These are phyloP conservation scores for Syngnathus acus DNA, from an alignment of 2,797 vertebrate species.

Conservation along the genomic window DNA sequence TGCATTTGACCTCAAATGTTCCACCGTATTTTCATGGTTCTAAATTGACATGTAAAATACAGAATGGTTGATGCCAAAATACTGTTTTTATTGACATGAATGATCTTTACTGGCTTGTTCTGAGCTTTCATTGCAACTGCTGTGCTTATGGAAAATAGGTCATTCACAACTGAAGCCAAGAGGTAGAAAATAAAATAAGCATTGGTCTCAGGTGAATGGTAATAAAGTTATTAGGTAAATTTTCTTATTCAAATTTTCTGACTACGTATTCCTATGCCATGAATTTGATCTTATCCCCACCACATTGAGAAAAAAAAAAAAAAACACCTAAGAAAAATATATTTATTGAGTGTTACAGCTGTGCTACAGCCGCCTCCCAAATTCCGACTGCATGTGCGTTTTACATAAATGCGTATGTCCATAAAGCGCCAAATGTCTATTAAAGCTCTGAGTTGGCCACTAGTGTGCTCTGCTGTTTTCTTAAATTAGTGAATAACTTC, in stretches of 20 bases:
- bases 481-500: slow-evolving; percentile 9
- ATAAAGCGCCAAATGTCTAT: slow-evolving; percentile 25
- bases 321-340: slow-evolving; percentile 21
- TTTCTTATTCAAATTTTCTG: slow-evolving; percentile 21
- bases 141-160: not conserved
- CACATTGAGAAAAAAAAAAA: slow-evolving; percentile 34
- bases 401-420: slow-evolving; percentile 10
- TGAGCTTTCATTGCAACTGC: not conserved
- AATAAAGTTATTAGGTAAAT: slow-evolving; percentile 27
- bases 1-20: too few relatives aligned
- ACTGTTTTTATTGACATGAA: not conserved
- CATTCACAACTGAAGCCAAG: slow-evolving; percentile 12
- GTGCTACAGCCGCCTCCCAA: slow-evolving; percentile 11
- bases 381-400: slow-evolving; percentile 17
- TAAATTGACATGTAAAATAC: too few relatives aligned
- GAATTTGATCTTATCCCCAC: slow-evolving; percentile 25
- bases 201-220: slow-evolving; percentile 24
- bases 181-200: slow-evolving; percentile 23
- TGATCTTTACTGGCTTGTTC: not conserved
- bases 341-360: slow-evolving; percentile 26
- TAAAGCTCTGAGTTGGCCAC: slow-evolving; percentile 15
- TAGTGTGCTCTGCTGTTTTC: slow-evolving; percentile 14
- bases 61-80: too few relatives aligned
- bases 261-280: slow-evolving; percentile 19
- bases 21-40: too few relatives aligned